Evolutionary conservation across 2,797 vertebrate species (phyloP).

Genomic region (Cynodonichthys magdalenae): DNA sequence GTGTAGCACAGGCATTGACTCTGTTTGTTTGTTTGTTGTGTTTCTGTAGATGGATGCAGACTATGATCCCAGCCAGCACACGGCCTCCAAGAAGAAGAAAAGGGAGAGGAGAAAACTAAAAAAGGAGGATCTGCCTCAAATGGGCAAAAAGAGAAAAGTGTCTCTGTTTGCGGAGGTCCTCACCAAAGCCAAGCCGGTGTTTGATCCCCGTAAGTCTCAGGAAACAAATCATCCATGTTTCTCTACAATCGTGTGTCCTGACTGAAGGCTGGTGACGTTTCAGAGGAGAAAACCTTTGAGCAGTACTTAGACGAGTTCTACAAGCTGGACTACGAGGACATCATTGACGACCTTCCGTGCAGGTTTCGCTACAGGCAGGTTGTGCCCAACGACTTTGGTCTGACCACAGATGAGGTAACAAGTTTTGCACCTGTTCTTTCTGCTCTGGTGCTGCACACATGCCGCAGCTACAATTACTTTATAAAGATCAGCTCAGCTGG

Average conservation of each 20-base stretch:
- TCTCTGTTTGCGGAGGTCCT: slow-evolving; percentile 84
- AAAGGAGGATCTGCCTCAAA: slow-evolving; percentile 71
- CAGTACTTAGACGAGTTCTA: slow-evolving; percentile 93
- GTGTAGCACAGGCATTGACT: not conserved
- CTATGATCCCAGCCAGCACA: slow-evolving; percentile 82
- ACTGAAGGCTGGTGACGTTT: slow-evolving; percentile 28
- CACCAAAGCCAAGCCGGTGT: slow-evolving; percentile 82
- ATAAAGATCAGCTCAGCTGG: too few species aligned
- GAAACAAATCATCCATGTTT: too few species aligned
- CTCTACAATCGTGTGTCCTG: not conserved
- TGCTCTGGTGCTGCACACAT: too few species aligned
- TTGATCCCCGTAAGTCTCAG: slow-evolving; percentile 84
- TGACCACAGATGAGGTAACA: slow-evolving; percentile 86
- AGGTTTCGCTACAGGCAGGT: slow-evolving; percentile 90
- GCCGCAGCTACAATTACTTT: too few species aligned
- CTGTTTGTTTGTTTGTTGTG: not conserved
- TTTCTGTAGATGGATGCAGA: slow-evolving; percentile 90
- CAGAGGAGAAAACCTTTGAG: slow-evolving; percentile 88
- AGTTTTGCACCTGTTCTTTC: too few species aligned
- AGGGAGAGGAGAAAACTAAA: slow-evolving; percentile 71
- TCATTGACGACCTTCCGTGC: slow-evolving; percentile 90
- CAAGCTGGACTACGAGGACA: slow-evolving; percentile 89
- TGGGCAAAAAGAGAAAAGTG: slow-evolving; percentile 84
- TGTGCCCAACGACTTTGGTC: slow-evolving; percentile 89
- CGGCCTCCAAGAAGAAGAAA: slow-evolving; percentile 74